These are phyloP conservation scores for Andrena trimmerana DNA, from an alignment of 2,888 invertebrate genomes.

Conservation along the genomic window DNA sequence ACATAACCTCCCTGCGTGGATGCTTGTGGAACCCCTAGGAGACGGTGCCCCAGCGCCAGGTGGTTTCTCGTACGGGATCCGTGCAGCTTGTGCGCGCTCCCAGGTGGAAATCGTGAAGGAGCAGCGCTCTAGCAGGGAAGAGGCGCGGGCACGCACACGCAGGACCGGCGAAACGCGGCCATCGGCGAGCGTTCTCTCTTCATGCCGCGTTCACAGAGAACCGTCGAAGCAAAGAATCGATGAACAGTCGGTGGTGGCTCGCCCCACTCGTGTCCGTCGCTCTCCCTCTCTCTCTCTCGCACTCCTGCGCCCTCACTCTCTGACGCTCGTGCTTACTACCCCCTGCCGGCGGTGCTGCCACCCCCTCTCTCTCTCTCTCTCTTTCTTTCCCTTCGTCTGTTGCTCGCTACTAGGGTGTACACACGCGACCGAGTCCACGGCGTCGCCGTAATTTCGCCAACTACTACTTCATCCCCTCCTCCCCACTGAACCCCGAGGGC, in stretches of 20 bases:
- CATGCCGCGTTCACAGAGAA: slow-evolving; percentile 68
- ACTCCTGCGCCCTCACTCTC: background rate
- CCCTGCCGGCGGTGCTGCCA: background rate
- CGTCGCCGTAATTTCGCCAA: background rate
- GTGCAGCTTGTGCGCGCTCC: background rate
- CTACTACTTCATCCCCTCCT: too few species aligned
- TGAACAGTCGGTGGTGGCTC: slow-evolving; percentile 68
- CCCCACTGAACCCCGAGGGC: too few species aligned
- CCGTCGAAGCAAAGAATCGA: slow-evolving; percentile 72
- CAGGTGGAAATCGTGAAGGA: slow-evolving; percentile 8
- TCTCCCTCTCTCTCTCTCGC: slow-evolving; percentile 2
- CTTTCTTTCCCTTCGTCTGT: slow-evolving; percentile 26
- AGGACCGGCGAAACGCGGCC: slow-evolving; percentile 49
- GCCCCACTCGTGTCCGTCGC: slow-evolving; percentile 57
- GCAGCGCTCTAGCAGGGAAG: slow-evolving; percentile 13
- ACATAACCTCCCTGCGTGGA: slow-evolving; percentile 68
- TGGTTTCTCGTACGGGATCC: background rate
- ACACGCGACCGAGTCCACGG: slow-evolving; percentile 15
- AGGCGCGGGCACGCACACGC: slow-evolving; percentile 26
- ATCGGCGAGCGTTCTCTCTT: slow-evolving; percentile 59
- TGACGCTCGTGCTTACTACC: slow-evolving; percentile 17
- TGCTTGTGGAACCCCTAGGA: slow-evolving; percentile 25
- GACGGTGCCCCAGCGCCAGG: slow-evolving; percentile 37
- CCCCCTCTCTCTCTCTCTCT: slow-evolving; percentile 8
- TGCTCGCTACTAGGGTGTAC: slow-evolving; percentile 17